phyloP scores from a whole-genome alignment of 2,113 vertebrate species.

The Charina bottae region DNA sequence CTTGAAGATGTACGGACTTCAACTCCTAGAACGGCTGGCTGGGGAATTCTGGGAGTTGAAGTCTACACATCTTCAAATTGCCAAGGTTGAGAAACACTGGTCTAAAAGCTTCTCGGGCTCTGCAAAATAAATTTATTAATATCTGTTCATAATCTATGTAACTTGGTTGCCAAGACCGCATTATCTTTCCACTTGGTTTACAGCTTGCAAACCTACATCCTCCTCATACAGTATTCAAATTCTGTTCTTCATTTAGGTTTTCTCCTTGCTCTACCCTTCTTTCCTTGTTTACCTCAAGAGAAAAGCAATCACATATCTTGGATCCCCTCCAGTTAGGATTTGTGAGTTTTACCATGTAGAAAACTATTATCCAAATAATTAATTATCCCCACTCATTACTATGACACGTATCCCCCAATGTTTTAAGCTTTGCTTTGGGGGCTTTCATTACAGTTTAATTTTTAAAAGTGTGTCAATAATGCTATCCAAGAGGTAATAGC shows the following conservation, averaged over 20 bases:
- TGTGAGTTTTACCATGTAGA: conserved; percentile 41
- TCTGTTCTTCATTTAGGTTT: conserved; percentile 50
- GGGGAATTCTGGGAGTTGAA: too few relatives aligned
- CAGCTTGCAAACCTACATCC: neutral
- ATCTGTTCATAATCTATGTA: conserved; percentile 22
- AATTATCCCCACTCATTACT: conserved; percentile 37
- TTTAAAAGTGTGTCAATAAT: conserved; percentile 32
- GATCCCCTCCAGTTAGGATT: conserved; percentile 47
- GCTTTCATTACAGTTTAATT: conserved; percentile 27
- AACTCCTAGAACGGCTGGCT: too few relatives aligned
- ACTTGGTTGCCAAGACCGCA: neutral
- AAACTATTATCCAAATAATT: conserved; percentile 55
- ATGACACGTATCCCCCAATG: conserved; percentile 19
- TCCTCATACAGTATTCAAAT: conserved; percentile 39
- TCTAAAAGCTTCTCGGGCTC: neutral
- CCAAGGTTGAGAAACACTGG: too few relatives aligned
- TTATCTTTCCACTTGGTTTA: conserved; percentile 51
- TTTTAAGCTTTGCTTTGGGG: conserved; percentile 16
- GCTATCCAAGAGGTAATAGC: conserved; percentile 6
- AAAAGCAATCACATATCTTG: conserved; percentile 48
- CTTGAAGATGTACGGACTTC: too few relatives aligned
- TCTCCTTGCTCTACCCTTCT: conserved; percentile 37
- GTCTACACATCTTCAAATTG: too few relatives aligned
- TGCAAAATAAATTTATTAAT: neutral
- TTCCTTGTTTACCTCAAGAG: conserved; percentile 48